Percentiles rank a stretch among this genome's conserved stretches.
Evolutionary conservation across 2,797 vertebrate genomes (phyloP).

Genomic region (Hemibagrus guttatus): DNA sequence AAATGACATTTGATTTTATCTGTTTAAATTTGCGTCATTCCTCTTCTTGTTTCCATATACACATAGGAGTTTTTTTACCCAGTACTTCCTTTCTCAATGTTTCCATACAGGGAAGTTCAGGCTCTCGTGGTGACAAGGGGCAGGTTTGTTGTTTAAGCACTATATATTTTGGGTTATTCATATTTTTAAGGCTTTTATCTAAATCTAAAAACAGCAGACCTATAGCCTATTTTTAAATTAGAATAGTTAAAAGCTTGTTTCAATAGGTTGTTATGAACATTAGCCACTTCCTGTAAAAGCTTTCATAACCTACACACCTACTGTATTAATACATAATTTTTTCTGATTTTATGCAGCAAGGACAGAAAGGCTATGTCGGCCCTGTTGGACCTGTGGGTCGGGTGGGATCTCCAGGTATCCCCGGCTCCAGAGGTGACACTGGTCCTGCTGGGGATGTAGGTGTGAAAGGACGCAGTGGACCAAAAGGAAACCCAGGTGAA

Average conservation of each 20-base stretch:
- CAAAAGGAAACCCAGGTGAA: conserved; percentile 72
- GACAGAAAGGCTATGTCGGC: conserved; percentile 68
- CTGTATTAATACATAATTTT: not conserved
- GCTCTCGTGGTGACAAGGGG: conserved; percentile 77
- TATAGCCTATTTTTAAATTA: not conserved
- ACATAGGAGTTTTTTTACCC: conserved; percentile 27
- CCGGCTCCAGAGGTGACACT: conserved; percentile 72
- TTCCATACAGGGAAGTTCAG: conserved; percentile 66
- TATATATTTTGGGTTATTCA: not conserved
- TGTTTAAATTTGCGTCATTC: conserved; percentile 21
- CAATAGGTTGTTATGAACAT: not conserved
- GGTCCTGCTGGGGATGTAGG: conserved; percentile 72
- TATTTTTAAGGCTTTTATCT: not conserved
- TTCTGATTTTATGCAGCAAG: conserved; percentile 62
- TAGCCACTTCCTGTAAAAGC: not conserved
- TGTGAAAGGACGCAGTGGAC: conserved; percentile 67
- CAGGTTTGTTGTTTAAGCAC: conserved; percentile 65
- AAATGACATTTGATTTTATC: conserved; percentile 6
- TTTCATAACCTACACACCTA: not conserved
- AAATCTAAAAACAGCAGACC: not conserved
- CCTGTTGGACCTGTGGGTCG: conserved; percentile 66
- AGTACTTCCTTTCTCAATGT: conserved; percentile 49
- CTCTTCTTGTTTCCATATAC: conserved; percentile 47
- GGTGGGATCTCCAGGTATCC: conserved; percentile 74
- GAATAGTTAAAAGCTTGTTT: not conserved